phyloP scores from a whole-genome alignment of 2,797 vertebrate species.

The Fistularia commersonii region DNA sequence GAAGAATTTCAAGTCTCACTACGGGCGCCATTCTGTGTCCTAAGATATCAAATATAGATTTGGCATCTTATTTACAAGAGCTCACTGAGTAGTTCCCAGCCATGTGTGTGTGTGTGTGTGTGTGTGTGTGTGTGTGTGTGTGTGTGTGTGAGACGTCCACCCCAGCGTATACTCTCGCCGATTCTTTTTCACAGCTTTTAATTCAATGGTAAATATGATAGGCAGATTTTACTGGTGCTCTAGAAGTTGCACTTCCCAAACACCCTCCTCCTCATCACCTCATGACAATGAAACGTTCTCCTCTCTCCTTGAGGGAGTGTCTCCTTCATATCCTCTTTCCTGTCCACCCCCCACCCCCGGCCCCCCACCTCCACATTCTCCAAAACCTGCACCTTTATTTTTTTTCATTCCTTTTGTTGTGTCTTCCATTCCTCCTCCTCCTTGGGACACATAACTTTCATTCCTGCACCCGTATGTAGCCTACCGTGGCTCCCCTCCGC shows the following conservation, averaged over 20 bases:
- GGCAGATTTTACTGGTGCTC: too few species aligned
- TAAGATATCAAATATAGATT: neutral
- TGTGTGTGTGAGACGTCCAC: too few species aligned
- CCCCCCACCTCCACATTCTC: slow-evolving; percentile 1
- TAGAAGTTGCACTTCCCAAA: too few species aligned
- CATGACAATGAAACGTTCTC: too few species aligned
- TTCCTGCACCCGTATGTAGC: slow-evolving; percentile 2
- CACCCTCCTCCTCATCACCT: too few species aligned
- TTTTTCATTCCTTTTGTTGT: slow-evolving; percentile 23
- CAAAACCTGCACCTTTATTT: slow-evolving; percentile 18
- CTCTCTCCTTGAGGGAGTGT: neutral
- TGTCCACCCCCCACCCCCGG: slow-evolving; percentile 1
- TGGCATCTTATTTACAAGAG: neutral
- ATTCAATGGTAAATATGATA: too few species aligned
- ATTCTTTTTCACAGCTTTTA: too few species aligned
- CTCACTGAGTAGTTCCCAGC: neutral
- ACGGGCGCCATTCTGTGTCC: neutral
- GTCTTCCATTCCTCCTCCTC: slow-evolving; percentile 15
- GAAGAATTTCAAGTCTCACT: neutral
- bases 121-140: too few species aligned
- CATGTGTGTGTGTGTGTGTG: too few species aligned
- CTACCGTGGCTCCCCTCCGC: slow-evolving; percentile 18
- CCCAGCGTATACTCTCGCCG: too few species aligned
- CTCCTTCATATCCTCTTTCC: slow-evolving; percentile 32
- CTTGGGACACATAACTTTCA: slow-evolving; percentile 29